These are phyloP conservation scores for Dromococcyx pavoninus DNA, from an alignment of 2,797 vertebrate species.

Conservation along the genomic window DNA sequence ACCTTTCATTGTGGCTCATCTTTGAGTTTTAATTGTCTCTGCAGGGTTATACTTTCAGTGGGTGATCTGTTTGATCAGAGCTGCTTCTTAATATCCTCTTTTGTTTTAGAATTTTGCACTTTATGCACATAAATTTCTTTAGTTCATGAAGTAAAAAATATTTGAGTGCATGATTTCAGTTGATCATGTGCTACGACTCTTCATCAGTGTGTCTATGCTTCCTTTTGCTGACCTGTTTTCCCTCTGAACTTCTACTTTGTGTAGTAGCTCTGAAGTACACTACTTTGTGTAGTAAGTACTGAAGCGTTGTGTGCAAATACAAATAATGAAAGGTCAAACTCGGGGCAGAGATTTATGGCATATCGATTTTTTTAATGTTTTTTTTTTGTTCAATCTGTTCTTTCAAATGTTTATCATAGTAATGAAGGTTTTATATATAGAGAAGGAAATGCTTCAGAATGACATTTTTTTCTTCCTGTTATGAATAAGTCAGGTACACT, in stretches of 20 bases:
- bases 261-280: too few species aligned
- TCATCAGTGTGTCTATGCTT: not conserved
- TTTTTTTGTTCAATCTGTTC: not conserved
- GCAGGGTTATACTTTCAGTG: not conserved
- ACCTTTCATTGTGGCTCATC: not conserved
- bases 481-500: not conserved
- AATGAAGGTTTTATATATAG: not conserved
- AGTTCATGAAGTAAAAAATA: not conserved
- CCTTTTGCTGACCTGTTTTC: not conserved
- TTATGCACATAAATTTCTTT: not conserved
- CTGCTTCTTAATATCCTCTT: not conserved
- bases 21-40: not conserved
- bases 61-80: not conserved
- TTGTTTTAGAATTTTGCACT: not conserved
- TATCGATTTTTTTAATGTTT: not conserved
- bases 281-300: not conserved
- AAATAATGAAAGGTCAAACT: not conserved
- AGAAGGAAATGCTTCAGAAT: not conserved
- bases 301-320: not conserved
- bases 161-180: not conserved
- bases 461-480: not conserved
- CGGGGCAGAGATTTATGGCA: not conserved
- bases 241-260: not conserved
- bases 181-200: not conserved
- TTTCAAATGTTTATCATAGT: not conserved